Percentiles rank a stretch among this genome's conserved stretches.
Conservation (phyloP, 2,888 invertebrate species). For the Cryptosula pallasiana region DNA sequence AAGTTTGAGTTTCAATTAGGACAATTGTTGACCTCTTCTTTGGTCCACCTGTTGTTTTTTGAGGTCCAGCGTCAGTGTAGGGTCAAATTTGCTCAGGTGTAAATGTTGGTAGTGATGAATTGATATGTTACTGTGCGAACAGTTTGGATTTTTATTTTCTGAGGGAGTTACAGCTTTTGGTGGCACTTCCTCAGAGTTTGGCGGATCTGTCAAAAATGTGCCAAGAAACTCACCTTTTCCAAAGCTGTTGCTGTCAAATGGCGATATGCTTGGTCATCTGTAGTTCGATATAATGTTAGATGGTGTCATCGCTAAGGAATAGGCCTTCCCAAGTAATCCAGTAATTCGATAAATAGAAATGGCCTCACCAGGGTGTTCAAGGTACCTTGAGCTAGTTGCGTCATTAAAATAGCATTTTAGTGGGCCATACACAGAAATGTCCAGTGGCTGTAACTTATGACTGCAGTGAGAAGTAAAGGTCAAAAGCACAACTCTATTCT, state of each 20-base stretch:
- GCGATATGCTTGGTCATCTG: neutral
- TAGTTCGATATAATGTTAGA: neutral
- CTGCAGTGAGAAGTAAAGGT: constrained; percentile 50
- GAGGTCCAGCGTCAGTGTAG: neutral
- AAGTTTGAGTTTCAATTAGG: neutral
- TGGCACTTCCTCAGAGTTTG: neutral
- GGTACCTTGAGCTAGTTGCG: constrained; percentile 36
- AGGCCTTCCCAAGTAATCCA: neutral
- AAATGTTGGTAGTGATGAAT: no score
- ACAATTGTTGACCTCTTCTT: neutral
- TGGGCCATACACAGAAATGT: constrained; percentile 47
- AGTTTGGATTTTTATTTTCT: neutral
- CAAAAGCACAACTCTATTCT: constrained; percentile 45
- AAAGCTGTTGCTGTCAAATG: neutral
- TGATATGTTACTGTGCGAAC: neutral
- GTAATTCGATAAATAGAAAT: constrained; percentile 49
- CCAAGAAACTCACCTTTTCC: neutral
- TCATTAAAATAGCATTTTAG: constrained; percentile 42
- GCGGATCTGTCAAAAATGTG: neutral
- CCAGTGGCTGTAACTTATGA: constrained; percentile 52
- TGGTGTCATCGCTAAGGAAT: neutral
- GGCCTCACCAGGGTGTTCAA: constrained; percentile 43
- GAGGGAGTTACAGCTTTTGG: neutral
- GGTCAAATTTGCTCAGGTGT: constrained; percentile 3
- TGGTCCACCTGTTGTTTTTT: neutral